Percentiles rank a stretch among this genome's conserved stretches.
These are phyloP conservation scores for Euclidia mi DNA, from an alignment of 2,888 invertebrate genomes.

Conservation along the genomic window DNA sequence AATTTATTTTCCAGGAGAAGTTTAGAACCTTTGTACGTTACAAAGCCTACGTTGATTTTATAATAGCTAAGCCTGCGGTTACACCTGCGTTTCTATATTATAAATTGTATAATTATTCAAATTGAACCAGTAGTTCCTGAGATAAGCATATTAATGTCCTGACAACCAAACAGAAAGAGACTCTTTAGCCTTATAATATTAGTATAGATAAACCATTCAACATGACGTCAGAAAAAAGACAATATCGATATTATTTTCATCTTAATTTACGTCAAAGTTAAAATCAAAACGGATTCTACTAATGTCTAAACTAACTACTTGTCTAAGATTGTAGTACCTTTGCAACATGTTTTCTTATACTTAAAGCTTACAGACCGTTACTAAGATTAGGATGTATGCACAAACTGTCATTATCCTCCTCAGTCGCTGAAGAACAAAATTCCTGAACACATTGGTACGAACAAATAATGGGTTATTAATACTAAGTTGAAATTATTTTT, in stretches of 20 bases:
- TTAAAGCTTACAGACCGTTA: not conserved
- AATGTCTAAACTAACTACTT: not conserved
- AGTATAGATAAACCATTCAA: no score
- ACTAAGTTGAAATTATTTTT: no score
- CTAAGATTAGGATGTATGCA: not conserved
- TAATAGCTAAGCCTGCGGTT: no score
- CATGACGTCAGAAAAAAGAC: not conserved
- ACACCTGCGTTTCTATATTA: no score
- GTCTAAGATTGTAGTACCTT: not conserved
- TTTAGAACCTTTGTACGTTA: no score
- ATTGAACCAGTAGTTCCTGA: no score
- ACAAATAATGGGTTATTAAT: slow-evolving; percentile 1
- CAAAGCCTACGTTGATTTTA: no score
- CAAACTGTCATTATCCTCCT: not conserved
- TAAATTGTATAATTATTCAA: no score
- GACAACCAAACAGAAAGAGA: no score
- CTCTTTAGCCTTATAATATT: no score
- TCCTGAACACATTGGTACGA: not conserved
- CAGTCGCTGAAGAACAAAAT: not conserved
- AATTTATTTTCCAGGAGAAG: no score
- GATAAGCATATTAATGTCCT: no score
- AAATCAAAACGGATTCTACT: not conserved
- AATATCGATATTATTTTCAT: not conserved
- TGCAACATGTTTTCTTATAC: not conserved
- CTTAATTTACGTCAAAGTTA: not conserved